Evolutionary conservation across 2,888 invertebrate genomes (phyloP).

Genomic region (Elegia similella): DNA sequence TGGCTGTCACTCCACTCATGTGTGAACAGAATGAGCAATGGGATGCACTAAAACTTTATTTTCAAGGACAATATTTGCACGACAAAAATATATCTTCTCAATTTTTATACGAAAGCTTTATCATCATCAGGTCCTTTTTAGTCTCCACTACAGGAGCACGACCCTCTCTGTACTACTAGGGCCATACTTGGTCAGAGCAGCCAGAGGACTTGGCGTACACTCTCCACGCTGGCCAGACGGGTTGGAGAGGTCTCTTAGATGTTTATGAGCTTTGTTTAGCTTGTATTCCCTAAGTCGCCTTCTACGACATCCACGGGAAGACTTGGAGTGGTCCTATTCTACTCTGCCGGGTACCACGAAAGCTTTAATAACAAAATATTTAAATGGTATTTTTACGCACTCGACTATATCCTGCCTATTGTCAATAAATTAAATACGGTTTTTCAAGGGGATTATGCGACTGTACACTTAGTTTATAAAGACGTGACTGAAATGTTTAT

Average conservation of each 20-base stretch:
- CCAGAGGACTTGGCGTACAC: no score
- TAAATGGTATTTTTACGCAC: conserved; percentile 22
- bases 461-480: conserved; percentile 13
- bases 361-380: conserved; percentile 19
- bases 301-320: no score
- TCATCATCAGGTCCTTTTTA: no score
- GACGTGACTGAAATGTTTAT: conserved; percentile 12
- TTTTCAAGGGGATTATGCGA: conserved; percentile 19
- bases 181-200: no score
- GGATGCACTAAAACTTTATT: conserved; percentile 21
- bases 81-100: conserved; percentile 22
- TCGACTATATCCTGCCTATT: conserved; percentile 20
- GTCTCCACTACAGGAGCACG: no score
- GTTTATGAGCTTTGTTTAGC: no score
- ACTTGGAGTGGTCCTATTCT: no score
- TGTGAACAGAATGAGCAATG: conserved; percentile 23
- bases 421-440: conserved; percentile 19
- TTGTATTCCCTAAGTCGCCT: no score
- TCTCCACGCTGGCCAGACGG: no score
- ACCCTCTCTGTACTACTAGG: no score
- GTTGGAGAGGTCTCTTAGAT: no score
- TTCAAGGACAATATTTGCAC: conserved; percentile 19
- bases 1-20: conserved; percentile 23
- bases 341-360: no score
- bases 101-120: conserved; percentile 23